Percentiles rank a stretch among this genome's conserved stretches.
phyloP scores from a whole-genome alignment of 2,113 vertebrate genomes.

The Mustela nigripes region DNA sequence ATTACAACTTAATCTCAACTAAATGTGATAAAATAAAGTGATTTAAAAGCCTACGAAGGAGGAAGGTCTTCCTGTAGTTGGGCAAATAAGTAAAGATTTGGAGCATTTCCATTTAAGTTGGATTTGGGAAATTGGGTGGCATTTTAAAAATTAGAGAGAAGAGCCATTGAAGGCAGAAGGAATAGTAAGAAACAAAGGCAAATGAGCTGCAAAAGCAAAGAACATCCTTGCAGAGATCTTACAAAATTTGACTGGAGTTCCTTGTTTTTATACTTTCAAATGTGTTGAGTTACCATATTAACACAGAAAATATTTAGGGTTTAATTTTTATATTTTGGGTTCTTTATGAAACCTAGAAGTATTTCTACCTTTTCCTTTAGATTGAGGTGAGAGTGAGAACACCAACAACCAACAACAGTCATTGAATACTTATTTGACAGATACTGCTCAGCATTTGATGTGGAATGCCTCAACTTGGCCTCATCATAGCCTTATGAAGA shows the following conservation, averaged over 20 bases:
- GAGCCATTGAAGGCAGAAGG: background rate
- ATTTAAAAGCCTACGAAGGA: background rate
- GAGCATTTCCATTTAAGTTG: background rate
- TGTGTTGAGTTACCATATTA: background rate
- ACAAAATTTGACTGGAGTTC: background rate
- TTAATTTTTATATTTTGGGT: background rate
- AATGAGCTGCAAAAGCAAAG: background rate
- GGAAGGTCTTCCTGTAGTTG: background rate
- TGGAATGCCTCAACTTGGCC: background rate
- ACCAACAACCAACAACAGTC: background rate
- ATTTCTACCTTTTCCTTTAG: background rate
- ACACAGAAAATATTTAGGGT: background rate
- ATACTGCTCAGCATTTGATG: too few relatives aligned
- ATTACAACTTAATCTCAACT: background rate
- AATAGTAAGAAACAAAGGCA: background rate
- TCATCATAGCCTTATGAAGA: background rate
- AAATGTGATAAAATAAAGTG: background rate
- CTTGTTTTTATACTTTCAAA: background rate
- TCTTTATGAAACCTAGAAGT: background rate
- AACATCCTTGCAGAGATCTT: background rate
- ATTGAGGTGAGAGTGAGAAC: background rate
- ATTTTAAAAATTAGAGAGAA: background rate
- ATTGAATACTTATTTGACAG: background rate
- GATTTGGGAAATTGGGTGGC: background rate
- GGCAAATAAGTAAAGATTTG: background rate